Base-by-base conservation (phyloP, 92 coral and sea anemone genomes). In the Actinernus sp. region DNA sequence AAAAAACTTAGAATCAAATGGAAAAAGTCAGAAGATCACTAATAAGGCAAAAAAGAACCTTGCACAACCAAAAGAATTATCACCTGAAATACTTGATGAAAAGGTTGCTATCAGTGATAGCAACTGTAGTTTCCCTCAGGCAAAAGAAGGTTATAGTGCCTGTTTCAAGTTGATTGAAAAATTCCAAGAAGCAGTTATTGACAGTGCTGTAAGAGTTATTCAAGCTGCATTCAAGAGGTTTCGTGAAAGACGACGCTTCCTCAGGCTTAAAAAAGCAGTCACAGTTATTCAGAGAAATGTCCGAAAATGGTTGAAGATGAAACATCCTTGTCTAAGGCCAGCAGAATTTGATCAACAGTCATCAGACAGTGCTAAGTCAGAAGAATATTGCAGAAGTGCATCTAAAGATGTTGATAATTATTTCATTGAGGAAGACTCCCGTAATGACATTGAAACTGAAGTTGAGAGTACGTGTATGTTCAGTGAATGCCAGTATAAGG, bases 211-310 rank as follows among this genome's bases (percentile, higher is more conserved):
- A 20, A 63, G 97, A 28, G 73, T 90, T 6, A 90, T 90, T 27
- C 97, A 90, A 60, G 97, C 92, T 39, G 88, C 91, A 25, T 90
- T 81, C 56, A 90, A 90, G 63, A 83, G 92, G 16, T 90, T 90
- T 37, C 44, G 84, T 19, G 89, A 90, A 49, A 75, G 97, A 28
- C 69, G 85, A 32, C 79, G 85, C 6, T 90, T 90, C 67, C 65
- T 90, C 33, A 81, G 79, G 58, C 60, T 86, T 20, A 82, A 78
- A 37, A 81, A 76, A 45, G 89, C 92, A 3, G 92, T 83, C 3
- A 70, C 92, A 49, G 83, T 90, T 0, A 90, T 90, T 63, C 97
- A 90, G 68, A 81, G 92, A 37, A 76, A 76, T 56, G 73, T 86
- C 6, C 73, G 97, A 31, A 79, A 50, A 23, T 90, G 97, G 97